Percentiles rank a stretch among this genome's conserved stretches.
Evolutionary conservation across 2,113 vertebrate species (phyloP).

Genomic region (Podocnemis expansa): DNA sequence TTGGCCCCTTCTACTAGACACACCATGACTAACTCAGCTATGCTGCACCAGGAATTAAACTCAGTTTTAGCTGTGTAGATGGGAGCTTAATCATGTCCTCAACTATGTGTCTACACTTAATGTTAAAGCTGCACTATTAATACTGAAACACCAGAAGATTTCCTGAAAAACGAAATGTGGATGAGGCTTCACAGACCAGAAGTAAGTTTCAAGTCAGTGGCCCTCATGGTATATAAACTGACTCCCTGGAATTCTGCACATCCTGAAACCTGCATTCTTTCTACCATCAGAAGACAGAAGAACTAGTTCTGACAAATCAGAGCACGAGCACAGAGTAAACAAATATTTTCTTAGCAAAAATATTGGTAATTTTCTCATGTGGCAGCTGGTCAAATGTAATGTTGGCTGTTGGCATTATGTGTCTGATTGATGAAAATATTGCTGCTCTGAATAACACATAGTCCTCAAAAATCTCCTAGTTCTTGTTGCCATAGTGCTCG

Average conservation of each 20-base stretch:
- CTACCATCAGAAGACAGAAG: not conserved
- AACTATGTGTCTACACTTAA: not conserved
- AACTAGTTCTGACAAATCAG: not conserved
- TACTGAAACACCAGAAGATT: not conserved
- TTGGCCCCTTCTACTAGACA: not conserved
- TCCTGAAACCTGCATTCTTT: not conserved
- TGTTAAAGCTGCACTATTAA: not conserved
- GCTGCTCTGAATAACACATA: not conserved
- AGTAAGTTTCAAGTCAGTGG: not conserved
- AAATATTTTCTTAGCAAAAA: not conserved
- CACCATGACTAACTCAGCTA: not conserved
- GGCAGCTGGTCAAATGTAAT: not conserved
- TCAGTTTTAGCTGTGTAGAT: not conserved
- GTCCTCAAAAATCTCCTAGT: not conserved
- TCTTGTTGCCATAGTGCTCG: conserved; percentile 64
- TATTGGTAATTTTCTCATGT: not conserved
- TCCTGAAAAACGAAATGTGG: not conserved
- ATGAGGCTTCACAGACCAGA: not conserved
- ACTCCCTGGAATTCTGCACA: not conserved
- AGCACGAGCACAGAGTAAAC: not conserved
- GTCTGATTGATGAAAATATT: not conserved
- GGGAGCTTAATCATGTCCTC: not conserved
- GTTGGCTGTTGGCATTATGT: not conserved
- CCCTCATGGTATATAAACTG: not conserved
- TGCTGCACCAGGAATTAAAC: not conserved